phyloP scores from a whole-genome alignment of 2,113 vertebrate species.

The Pagrus major region DNA sequence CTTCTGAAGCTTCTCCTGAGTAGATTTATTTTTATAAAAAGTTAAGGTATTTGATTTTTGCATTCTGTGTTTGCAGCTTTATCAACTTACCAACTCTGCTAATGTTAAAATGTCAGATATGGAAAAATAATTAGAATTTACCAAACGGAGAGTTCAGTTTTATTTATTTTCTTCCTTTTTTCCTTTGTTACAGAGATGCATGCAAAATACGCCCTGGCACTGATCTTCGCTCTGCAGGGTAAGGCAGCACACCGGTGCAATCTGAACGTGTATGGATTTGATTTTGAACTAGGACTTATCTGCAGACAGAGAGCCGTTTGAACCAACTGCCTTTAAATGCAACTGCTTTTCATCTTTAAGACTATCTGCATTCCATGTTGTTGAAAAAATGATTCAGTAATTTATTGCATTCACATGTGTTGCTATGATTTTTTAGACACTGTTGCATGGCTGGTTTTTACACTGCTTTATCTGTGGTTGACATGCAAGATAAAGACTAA shows the following conservation, averaged over 20 bases:
- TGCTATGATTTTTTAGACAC: background rate
- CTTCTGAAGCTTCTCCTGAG: background rate
- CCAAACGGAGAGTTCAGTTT: background rate
- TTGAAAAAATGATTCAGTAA: background rate
- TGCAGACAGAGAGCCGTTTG: background rate
- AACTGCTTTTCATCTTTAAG: background rate
- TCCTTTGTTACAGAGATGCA: conserved; percentile 80
- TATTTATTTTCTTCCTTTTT: background rate
- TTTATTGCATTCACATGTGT: background rate
- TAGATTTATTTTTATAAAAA: background rate
- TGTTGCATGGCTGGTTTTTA: background rate
- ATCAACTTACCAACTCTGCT: background rate
- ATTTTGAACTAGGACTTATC: background rate
- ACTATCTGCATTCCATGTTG: background rate
- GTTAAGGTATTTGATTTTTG: background rate
- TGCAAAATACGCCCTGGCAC: conserved; percentile 75
- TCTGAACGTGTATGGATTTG: background rate
- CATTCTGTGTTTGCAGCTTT: background rate
- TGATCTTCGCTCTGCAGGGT: conserved; percentile 86
- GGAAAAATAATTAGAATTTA: background rate
- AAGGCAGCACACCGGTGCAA: conserved; percentile 53
- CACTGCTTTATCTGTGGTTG: background rate
- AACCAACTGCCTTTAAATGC: background rate
- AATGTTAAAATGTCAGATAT: conserved; percentile 3
- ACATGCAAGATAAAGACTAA: background rate